Conservation (phyloP, 2,888 invertebrate species). For the Exocentrus adspersus region DNA sequence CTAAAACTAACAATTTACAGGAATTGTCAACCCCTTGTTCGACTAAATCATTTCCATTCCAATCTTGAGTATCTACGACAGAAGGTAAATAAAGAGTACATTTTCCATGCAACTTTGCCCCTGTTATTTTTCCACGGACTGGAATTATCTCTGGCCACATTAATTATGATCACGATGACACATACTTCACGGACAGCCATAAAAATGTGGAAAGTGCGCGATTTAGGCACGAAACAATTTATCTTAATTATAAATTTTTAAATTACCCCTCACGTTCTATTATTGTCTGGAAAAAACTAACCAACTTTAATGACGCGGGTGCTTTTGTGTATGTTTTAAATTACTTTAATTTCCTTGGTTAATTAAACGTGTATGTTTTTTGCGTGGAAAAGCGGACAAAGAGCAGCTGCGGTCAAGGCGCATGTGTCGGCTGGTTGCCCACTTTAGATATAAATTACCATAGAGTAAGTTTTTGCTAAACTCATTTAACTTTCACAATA, state of each 20-base stretch:
- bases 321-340: background rate
- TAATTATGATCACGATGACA: background rate
- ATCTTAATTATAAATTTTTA: background rate
- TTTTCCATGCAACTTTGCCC: background rate
- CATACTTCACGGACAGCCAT: background rate
- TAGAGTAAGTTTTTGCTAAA: no score
- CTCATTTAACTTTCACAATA: no score
- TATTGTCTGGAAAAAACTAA: constrained; percentile 1
- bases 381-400: background rate
- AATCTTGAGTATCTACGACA: no score
- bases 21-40: no score
- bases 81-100: no score
- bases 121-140: background rate
- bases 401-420: background rate
- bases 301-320: constrained; percentile 2
- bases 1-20: no score
- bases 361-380: background rate
- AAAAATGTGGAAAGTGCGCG: background rate
- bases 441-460: no score
- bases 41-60: no score
- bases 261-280: background rate
- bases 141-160: background rate
- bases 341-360: constrained; percentile 11
- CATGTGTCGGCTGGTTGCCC: no score
- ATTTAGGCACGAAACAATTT: background rate